phyloP scores from a whole-genome alignment of 2,797 vertebrate species.

The Buphagus erythrorhynchus region DNA sequence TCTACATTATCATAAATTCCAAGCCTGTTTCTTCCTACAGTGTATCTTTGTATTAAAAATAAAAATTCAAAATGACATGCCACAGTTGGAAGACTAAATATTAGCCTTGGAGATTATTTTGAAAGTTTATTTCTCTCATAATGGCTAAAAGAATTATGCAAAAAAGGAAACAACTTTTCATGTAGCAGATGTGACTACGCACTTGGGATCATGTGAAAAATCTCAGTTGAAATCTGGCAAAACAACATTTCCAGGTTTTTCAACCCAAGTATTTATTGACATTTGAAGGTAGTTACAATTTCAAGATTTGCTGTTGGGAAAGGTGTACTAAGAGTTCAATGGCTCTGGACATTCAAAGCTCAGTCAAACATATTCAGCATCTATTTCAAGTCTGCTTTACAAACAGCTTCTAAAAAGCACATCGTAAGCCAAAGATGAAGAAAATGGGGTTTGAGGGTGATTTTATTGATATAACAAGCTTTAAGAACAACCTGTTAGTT shows the following conservation, averaged over 20 bases:
- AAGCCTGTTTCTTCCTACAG: not conserved
- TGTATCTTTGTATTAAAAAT: not conserved
- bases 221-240: not conserved
- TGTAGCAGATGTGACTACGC: not conserved
- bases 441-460: not conserved
- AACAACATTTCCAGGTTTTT: not conserved
- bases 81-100: not conserved
- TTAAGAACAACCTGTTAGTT: not conserved
- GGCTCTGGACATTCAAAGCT: not conserved
- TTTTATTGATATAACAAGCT: not conserved
- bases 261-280: not conserved
- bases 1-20: not conserved
- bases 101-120: not conserved
- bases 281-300: conserved; percentile 2
- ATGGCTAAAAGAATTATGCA: not conserved
- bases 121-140: not conserved
- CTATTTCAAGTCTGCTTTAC: not conserved
- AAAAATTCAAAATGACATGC: not conserved
- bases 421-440: not conserved
- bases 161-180: not conserved
- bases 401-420: not conserved
- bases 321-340: not conserved
- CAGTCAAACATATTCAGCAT: not conserved
- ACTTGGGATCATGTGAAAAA: not conserved
- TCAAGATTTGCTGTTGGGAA: not conserved